These are phyloP conservation scores for Reinhardtius hippoglossoides DNA, from an alignment of 2,113 vertebrate species.

Conservation along the genomic window DNA sequence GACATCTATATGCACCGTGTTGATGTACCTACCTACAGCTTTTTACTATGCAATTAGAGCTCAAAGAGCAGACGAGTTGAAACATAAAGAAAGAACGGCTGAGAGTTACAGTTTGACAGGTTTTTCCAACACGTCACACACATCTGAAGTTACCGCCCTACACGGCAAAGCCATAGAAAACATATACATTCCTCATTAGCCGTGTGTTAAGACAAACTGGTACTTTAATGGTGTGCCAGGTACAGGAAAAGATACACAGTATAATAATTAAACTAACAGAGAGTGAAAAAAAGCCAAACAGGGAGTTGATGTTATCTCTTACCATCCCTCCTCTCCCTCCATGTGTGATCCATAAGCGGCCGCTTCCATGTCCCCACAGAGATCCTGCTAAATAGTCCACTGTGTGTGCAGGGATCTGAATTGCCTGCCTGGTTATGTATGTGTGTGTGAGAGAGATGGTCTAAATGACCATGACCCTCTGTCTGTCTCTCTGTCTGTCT, in stretches of 20 bases:
- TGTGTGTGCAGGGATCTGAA: slow-evolving; percentile 26
- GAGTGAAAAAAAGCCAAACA: slow-evolving; percentile 36
- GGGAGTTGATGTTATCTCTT: slow-evolving; percentile 44
- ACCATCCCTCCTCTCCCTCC: slow-evolving; percentile 47
- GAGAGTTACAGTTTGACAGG: slow-evolving; percentile 36
- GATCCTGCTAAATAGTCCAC: slow-evolving; percentile 38
- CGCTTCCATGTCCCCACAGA: slow-evolving; percentile 32
- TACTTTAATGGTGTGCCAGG: slow-evolving; percentile 18
- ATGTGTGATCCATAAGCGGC: slow-evolving; percentile 33
- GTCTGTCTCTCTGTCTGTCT: slow-evolving; percentile 41
- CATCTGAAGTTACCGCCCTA: slow-evolving; percentile 28
- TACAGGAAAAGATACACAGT: slow-evolving; percentile 17
- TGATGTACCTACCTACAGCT: neutral
- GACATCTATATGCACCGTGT: slow-evolving; percentile 17
- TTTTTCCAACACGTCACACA: slow-evolving; percentile 50
- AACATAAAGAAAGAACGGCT: slow-evolving; percentile 2
- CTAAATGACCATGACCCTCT: slow-evolving; percentile 54
- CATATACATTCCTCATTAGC: slow-evolving; percentile 40
- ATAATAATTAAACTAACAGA: slow-evolving; percentile 27
- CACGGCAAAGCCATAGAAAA: slow-evolving; percentile 45
- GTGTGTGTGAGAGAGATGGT: slow-evolving; percentile 51
- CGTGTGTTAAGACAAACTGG: slow-evolving; percentile 10
- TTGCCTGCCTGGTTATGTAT: neutral
- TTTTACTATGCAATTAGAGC: slow-evolving; percentile 27
- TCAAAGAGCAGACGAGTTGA: slow-evolving; percentile 35